Evolutionary conservation across 2,888 invertebrate species (phyloP).

Genomic region (Notodonta ziczac): DNA sequence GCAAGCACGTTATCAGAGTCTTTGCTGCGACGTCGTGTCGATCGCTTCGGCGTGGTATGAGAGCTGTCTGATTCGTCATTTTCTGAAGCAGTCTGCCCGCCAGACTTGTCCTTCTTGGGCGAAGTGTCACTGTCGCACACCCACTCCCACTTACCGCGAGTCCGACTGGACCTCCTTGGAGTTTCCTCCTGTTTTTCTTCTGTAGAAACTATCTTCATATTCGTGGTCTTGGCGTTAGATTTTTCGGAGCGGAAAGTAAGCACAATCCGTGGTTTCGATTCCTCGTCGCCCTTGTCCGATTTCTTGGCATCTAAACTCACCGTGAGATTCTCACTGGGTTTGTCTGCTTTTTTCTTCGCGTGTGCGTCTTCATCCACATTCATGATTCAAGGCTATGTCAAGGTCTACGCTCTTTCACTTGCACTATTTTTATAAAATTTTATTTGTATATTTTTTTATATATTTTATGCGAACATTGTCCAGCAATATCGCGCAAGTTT

Average conservation of each 20-base stretch:
- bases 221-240: constrained; percentile 78
- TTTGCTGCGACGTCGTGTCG: constrained; percentile 86
- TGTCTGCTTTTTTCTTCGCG: constrained; percentile 65
- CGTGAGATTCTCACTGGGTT: constrained; percentile 52
- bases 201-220: constrained; percentile 80
- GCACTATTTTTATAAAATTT: constrained; percentile 1
- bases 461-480: too few species aligned
- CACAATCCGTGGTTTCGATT: constrained; percentile 85
- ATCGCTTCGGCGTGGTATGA: constrained; percentile 83
- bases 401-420: constrained; percentile 35
- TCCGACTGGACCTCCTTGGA: constrained; percentile 66
- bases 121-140: constrained; percentile 64
- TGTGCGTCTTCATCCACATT: constrained; percentile 62
- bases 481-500: too few species aligned
- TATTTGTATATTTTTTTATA: background rate
- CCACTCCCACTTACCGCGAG: constrained; percentile 70
- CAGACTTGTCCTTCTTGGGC: constrained; percentile 58
- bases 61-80: constrained; percentile 71
- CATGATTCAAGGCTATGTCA: constrained; percentile 67
- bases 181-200: constrained; percentile 75
- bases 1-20: constrained; percentile 87
- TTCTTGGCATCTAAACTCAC: constrained; percentile 59
- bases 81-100: constrained; percentile 61
- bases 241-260: constrained; percentile 86
- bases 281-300: constrained; percentile 64